phyloP scores from a whole-genome alignment of 2,797 vertebrate species.

The Alectoris magna region DNA sequence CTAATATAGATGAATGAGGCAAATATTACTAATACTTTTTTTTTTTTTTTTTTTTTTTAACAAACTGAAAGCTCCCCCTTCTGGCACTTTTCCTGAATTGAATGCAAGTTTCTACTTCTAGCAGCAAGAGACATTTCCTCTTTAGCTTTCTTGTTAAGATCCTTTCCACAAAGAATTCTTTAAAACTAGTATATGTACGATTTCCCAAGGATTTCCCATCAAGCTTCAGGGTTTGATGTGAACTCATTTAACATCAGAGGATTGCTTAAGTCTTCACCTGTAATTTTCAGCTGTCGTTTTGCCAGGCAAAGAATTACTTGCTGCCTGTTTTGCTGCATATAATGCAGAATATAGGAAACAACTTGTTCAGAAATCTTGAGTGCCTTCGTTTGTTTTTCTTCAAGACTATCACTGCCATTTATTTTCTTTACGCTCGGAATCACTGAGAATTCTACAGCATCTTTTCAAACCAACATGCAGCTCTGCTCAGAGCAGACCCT shows the following conservation, averaged over 20 bases:
- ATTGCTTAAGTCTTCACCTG: not conserved
- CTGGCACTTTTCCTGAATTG: constrained; percentile 49
- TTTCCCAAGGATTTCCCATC: not conserved
- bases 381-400: not conserved
- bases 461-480: not conserved
- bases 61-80: constrained; percentile 63
- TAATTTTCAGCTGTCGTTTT: not conserved
- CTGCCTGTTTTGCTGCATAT: not conserved
- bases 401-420: accelerated
- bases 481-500: not conserved
- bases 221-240: not conserved
- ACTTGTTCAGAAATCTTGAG: not conserved
- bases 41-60: too few relatives aligned
- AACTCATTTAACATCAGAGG: not conserved
- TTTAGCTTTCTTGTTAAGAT: not conserved
- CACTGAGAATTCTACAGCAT: not conserved
- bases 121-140: not conserved
- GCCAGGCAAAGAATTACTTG: not conserved
- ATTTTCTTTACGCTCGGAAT: not conserved
- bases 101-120: not conserved
- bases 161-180: not conserved
- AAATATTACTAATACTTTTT: not conserved
- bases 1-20: constrained; percentile 50
- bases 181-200: not conserved
- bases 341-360: not conserved